Conservation (phyloP, 2,113 vertebrate species). For the Neogale vison region DNA sequence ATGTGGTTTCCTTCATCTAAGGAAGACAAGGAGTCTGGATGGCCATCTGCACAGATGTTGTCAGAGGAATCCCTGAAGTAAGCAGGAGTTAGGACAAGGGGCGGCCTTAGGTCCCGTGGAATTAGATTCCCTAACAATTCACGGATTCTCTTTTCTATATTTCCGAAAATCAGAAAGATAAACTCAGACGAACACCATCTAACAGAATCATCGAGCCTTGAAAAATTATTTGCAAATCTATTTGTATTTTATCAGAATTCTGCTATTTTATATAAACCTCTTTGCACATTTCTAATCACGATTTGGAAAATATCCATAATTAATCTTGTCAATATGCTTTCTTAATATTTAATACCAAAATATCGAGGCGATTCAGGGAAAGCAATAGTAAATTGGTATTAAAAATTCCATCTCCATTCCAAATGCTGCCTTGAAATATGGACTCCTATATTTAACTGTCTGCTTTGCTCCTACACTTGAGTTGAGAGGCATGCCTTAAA, state of each 20-base stretch:
- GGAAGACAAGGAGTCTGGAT: neutral
- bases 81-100: neutral
- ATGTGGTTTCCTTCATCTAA: neutral
- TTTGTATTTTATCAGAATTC: conserved; percentile 62
- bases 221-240: conserved; percentile 45
- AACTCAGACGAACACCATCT: neutral
- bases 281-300: conserved; percentile 65
- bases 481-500: neutral
- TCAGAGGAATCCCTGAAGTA: neutral
- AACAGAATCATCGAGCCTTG: conserved; percentile 11
- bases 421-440: neutral
- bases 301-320: conserved; percentile 64
- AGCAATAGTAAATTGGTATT: conserved; percentile 54
- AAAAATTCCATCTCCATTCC: neutral
- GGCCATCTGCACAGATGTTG: neutral
- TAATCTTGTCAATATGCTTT: conserved; percentile 58
- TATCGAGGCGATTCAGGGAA: neutral
- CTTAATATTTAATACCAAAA: conserved; percentile 59
- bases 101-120: neutral
- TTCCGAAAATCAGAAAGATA: conserved; percentile 6
- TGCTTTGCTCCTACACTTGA: neutral
- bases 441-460: neutral
- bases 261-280: conserved; percentile 63
- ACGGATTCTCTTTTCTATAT: neutral
- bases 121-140: neutral